These are phyloP conservation scores for Sylvia atricapilla DNA, from an alignment of 2,113 vertebrate species.

Conservation along the genomic window DNA sequence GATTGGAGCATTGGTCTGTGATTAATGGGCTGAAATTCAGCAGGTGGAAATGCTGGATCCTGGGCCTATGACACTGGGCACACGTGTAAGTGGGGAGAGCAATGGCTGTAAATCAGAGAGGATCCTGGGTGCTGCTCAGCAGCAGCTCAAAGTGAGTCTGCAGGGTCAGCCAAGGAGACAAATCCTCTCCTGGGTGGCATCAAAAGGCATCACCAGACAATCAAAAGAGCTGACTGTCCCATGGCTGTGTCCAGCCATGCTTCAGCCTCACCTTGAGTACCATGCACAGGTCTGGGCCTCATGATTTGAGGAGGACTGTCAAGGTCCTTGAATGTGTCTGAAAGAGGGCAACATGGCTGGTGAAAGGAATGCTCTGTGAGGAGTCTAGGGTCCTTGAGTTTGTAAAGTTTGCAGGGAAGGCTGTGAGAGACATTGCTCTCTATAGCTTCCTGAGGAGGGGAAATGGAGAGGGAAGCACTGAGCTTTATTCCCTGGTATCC, in stretches of 20 bases:
- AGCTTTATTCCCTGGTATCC: neutral
- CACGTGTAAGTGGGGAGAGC: neutral
- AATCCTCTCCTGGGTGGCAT: neutral
- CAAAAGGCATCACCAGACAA: neutral
- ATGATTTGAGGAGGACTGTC: fast-evolving
- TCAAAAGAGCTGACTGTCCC: neutral
- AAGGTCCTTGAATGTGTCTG: neutral
- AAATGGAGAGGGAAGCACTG: neutral
- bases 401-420: neutral
- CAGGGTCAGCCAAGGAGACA: neutral
- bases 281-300: neutral
- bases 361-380: neutral
- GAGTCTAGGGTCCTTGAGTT: neutral
- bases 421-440: neutral
- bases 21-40: neutral
- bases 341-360: neutral
- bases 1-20: neutral
- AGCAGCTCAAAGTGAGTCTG: neutral
- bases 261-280: neutral
- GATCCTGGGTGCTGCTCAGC: neutral
- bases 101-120: neutral
- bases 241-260: neutral
- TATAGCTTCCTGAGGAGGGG: neutral
- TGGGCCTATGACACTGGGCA: neutral
- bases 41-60: neutral